Evolutionary conservation across 2,797 vertebrate genomes (phyloP), one percentile per base, ranked within the genome.

Genomic region (Poeciliopsis paucimaculata): DNA sequence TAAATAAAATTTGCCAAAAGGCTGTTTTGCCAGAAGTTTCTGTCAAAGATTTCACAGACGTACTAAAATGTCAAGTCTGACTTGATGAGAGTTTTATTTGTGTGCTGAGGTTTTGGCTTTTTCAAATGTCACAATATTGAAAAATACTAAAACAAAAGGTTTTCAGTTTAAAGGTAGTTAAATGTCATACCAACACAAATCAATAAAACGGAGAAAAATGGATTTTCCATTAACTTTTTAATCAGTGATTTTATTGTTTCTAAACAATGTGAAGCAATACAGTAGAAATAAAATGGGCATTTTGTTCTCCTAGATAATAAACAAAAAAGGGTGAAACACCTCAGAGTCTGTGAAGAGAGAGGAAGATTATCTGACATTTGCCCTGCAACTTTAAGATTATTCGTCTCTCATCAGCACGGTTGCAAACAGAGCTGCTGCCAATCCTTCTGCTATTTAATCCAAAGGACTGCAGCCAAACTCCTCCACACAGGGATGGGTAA

Each of bases 321-420:
- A 75, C 86, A 85, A 80, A 43, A 23, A 74, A 87, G 84, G 39
- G n/a, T 80, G 86, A 87, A 84, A 81, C 16, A 72, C 41, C 82
- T 55, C 46, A 64, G 83, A 75, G 75, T 85, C 78, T 89, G 89
- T 72, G 20, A 34, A 13, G 79, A 70, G 11, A n/a, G 68, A 16
- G 12, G 2, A 1, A 31, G 88, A 90, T 92, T 89, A 92, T 93
- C 90, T 92, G 85, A 77, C 85, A 88, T 92, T 89, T 92, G 87
- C 46, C 82, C 84, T 80, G 79, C 80, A 94, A 94, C 92, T 89
- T 94, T 91, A 93, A 93, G 93, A 94, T 95, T 95, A 93, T 86
- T 90, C 80, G 85, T 71, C 78, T 88, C 88, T 92, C 90, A 93
- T 93, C 88, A 85, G 84, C 84, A 92, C 89, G 82, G 64, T 81